phyloP scores from a whole-genome alignment of 1,140 invertebrate species.

The Cyclina sinensis region DNA sequence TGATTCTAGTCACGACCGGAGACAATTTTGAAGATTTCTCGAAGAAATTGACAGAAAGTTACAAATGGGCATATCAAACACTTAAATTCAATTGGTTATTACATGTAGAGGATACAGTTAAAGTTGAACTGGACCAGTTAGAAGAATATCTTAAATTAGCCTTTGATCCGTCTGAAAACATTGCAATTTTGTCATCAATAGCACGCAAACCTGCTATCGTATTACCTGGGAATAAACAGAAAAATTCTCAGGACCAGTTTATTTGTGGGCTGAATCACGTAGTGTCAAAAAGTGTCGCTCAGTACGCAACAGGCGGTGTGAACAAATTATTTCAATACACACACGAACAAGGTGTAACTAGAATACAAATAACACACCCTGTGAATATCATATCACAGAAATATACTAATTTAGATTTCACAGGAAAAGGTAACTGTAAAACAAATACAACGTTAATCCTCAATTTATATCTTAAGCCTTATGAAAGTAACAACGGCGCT shows the following conservation, averaged over 20 bases:
- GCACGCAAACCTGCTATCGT: no score
- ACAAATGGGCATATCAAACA: neutral
- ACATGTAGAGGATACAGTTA: neutral
- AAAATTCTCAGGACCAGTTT: neutral
- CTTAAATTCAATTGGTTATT: neutral
- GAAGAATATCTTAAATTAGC: neutral
- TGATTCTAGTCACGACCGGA: neutral
- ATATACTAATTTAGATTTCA: neutral
- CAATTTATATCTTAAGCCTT: neutral
- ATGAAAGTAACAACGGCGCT: neutral
- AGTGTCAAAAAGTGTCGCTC: neutral
- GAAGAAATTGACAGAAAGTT: neutral
- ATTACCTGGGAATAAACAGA: neutral
- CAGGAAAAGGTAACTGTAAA: neutral
- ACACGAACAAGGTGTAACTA: neutral
- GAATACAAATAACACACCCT: neutral
- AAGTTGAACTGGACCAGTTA: neutral
- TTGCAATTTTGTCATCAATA: neutral
- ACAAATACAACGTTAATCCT: neutral
- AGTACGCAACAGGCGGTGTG: neutral
- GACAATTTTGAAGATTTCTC: neutral
- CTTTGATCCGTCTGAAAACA: neutral
- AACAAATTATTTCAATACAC: neutral
- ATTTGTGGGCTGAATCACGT: neutral
- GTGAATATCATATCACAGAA: neutral